A percentile compares a stretch with the other conserved stretches of the same genome.
These are phyloP conservation scores for Phoenoteleia sp. DNA, from an alignment of 2,888 invertebrate genomes.

Conservation along the genomic window DNA sequence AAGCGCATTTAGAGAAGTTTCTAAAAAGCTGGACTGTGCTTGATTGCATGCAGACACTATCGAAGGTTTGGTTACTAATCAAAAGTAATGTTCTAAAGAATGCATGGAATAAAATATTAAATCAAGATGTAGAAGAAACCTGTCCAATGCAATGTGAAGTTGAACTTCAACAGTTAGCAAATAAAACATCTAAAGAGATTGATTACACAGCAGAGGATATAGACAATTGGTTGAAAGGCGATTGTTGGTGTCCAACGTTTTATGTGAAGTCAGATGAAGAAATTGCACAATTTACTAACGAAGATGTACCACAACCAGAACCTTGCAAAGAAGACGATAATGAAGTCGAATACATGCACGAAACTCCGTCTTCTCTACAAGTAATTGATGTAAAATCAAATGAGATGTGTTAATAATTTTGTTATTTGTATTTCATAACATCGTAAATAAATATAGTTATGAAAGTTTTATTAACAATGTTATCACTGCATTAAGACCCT, in stretches of 20 bases:
- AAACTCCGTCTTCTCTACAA: too few relatives aligned
- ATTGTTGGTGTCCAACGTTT: conserved; percentile 25
- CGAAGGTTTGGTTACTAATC: not conserved
- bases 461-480: too few relatives aligned
- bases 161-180: not conserved
- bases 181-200: not conserved
- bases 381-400: too few relatives aligned
- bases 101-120: conserved; percentile 19
- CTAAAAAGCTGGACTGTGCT: not conserved
- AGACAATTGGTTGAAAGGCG: conserved; percentile 3
- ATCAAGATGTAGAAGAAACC: not conserved
- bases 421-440: too few relatives aligned
- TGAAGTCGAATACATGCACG: too few relatives aligned
- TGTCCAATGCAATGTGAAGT: too few relatives aligned
- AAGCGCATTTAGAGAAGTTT: not conserved
- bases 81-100: not conserved
- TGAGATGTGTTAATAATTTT: too few relatives aligned
- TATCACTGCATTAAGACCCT: too few relatives aligned
- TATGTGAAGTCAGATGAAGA: conserved; percentile 23
- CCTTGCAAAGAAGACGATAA: too few relatives aligned
- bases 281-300: too few relatives aligned
- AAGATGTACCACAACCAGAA: too few relatives aligned
- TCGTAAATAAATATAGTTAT: too few relatives aligned
- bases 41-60: conserved; percentile 1
- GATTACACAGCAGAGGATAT: conserved; percentile 7